A percentile compares a stretch with the other conserved stretches of the same genome.
phyloP scores from a whole-genome alignment of 2,888 invertebrate species.

The Lasioglossum pauxillum region DNA sequence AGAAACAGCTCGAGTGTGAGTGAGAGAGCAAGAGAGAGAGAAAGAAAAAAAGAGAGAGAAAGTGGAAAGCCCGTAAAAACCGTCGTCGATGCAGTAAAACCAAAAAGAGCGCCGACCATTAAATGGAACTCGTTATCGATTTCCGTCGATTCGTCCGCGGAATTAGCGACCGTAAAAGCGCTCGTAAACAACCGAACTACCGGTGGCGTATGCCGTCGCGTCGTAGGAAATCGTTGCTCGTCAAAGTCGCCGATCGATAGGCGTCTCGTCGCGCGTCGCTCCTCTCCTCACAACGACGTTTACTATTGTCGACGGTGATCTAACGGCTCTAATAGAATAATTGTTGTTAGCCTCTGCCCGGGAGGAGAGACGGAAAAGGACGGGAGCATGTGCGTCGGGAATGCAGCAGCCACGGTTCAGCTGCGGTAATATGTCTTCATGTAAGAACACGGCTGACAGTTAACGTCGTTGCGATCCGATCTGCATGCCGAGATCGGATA shows the following conservation, averaged over 20 bases:
- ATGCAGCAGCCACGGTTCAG: constrained; percentile 70
- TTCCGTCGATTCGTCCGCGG: constrained; percentile 8
- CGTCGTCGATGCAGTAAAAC: background rate
- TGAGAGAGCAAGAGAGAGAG: too few species aligned
- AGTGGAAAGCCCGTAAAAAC: background rate
- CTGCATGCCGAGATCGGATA: constrained; percentile 58
- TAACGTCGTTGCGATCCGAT: constrained; percentile 56
- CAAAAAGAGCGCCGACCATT: background rate
- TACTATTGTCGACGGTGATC: constrained; percentile 70
- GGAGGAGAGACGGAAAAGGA: constrained; percentile 42
- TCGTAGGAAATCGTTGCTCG: background rate
- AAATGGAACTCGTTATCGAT: constrained; percentile 20
- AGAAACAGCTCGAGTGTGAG: background rate
- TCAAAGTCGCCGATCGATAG: constrained; percentile 51
- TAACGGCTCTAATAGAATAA: constrained; percentile 71
- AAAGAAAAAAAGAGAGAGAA: background rate
- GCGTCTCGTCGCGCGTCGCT: background rate
- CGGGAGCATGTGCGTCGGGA: constrained; percentile 56
- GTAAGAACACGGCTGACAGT: constrained; percentile 64
- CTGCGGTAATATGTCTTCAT: constrained; percentile 75
- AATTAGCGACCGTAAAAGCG: constrained; percentile 13
- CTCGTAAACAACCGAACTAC: constrained; percentile 5
- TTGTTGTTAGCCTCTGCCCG: constrained; percentile 63
- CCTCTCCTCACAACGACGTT: constrained; percentile 18
- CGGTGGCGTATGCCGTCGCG: background rate